Evolutionary conservation across 2,888 invertebrate genomes (phyloP).

Genomic region (Sinodicranocentrus sp.): DNA sequence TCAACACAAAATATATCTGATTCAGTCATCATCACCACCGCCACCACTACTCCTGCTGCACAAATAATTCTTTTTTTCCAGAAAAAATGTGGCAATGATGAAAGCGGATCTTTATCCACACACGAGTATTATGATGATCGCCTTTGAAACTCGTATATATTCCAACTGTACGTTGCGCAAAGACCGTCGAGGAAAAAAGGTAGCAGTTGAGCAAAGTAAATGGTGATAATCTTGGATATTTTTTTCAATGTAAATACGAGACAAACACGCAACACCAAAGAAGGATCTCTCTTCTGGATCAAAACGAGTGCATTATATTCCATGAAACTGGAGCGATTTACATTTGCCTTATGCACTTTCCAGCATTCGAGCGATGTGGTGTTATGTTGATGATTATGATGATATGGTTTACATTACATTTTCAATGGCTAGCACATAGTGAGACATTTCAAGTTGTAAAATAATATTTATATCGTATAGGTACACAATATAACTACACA

Average conservation of each 20-base stretch:
- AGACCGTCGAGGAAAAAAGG: conserved; percentile 25
- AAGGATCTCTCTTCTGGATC: conserved; percentile 18
- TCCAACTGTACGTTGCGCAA: too few species aligned
- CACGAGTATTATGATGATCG: too few species aligned
- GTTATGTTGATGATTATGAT: conserved; percentile 40
- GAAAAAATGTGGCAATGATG: conserved; percentile 46
- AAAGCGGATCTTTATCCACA: conserved; percentile 56
- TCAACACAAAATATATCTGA: not conserved
- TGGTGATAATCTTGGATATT: conserved; percentile 51
- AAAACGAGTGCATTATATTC: conserved; percentile 2
- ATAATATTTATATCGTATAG: too few species aligned
- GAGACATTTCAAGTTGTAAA: conserved; percentile 10
- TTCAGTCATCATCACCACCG: conserved; percentile 20
- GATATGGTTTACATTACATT: conserved; percentile 54
- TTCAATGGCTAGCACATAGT: conserved; percentile 4
- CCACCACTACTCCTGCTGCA: conserved; percentile 17
- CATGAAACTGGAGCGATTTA: conserved; percentile 27
- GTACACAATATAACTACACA: conserved; percentile 17
- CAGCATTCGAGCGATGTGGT: not conserved
- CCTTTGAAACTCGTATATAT: too few species aligned
- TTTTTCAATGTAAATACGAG: conserved; percentile 45
- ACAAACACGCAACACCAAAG: conserved; percentile 41
- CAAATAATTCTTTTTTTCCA: conserved; percentile 35
- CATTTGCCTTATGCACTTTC: conserved; percentile 12
- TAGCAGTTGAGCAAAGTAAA: conserved; percentile 28